phyloP scores from a whole-genome alignment of 2,888 invertebrate species.

The Dermolepida albohirtum region DNA sequence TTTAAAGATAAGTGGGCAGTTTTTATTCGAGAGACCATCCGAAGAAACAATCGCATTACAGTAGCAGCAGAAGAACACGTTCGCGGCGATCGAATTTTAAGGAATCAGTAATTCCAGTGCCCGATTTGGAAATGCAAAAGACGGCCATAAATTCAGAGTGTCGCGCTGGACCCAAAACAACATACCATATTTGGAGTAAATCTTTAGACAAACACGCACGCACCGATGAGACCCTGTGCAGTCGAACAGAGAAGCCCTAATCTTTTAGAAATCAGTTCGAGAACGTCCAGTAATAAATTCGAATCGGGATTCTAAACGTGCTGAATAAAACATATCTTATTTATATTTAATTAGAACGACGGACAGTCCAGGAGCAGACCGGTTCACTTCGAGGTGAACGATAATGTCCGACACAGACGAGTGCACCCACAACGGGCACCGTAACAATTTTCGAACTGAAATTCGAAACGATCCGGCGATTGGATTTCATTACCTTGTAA shows the following conservation, averaged over 20 bases:
- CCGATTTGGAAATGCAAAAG: conserved; percentile 48
- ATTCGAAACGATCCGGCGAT: too few relatives aligned
- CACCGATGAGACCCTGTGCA: neutral
- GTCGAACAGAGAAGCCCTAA: conserved; percentile 16
- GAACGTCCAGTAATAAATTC: conserved; percentile 27
- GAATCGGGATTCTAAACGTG: conserved; percentile 24
- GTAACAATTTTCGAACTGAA: too few relatives aligned
- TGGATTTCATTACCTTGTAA: too few relatives aligned
- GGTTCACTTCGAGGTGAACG: too few relatives aligned
- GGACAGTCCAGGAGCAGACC: conserved; percentile 19
- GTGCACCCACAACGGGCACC: too few relatives aligned
- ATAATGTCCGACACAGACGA: too few relatives aligned
- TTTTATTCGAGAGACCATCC: conserved; percentile 1
- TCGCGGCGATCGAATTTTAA: conserved; percentile 37
- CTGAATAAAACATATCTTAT: conserved; percentile 35
- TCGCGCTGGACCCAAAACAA: conserved; percentile 46
- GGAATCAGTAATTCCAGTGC: conserved; percentile 42
- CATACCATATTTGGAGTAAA: conserved; percentile 48
- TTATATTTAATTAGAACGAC: conserved; percentile 29
- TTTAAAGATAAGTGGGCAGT: conserved; percentile 8
- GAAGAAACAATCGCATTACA: conserved; percentile 24
- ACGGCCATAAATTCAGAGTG: conserved; percentile 47
- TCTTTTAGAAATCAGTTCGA: conserved; percentile 39
- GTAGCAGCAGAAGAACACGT: conserved; percentile 11
- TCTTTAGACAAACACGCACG: conserved; percentile 39